Conservation (phyloP, 2,888 invertebrate genomes). For the Steinernema hermaphroditum region DNA sequence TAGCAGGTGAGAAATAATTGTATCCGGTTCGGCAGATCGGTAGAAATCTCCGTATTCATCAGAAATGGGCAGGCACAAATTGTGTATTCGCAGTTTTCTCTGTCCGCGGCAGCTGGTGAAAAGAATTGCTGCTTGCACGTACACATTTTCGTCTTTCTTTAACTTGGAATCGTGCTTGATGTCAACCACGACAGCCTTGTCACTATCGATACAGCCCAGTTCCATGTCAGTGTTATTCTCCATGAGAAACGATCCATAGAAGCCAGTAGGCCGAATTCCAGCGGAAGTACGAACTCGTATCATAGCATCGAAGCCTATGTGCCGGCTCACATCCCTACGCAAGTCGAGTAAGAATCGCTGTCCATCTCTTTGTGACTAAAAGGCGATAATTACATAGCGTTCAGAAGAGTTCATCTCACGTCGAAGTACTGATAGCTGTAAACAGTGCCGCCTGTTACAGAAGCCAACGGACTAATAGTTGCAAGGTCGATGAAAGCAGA, state of each 20-base stretch:
- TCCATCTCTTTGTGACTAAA: constrained; percentile 86
- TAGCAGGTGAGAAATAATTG: constrained; percentile 86
- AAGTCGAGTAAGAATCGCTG: constrained; percentile 83
- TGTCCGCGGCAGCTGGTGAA: constrained; percentile 83
- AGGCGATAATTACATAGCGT: constrained; percentile 19
- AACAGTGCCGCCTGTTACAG: constrained; percentile 90
- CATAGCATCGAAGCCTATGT: constrained; percentile 90
- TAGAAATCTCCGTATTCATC: constrained; percentile 85
- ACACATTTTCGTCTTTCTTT: constrained; percentile 72
- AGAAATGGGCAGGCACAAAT: constrained; percentile 78
- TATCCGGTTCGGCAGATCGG: constrained; percentile 88
- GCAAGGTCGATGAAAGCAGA: constrained; percentile 94
- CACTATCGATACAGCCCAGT: constrained; percentile 80
- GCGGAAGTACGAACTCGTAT: constrained; percentile 26
- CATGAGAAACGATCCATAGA: constrained; percentile 96
- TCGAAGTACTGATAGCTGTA: constrained; percentile 94
- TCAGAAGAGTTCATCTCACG: constrained; percentile 72
- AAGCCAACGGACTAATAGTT: constrained; percentile 86
- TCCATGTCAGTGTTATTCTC: constrained; percentile 97
- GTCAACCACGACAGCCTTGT: constrained; percentile 81
- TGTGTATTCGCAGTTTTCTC: constrained; percentile 84
- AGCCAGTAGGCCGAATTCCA: constrained; percentile 89
- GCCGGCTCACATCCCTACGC: constrained; percentile 78
- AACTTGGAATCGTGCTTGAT: constrained; percentile 98
- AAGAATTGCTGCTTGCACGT: constrained; percentile 74